Evolutionary conservation across 2,113 vertebrate species (phyloP).

Genomic region (Cavia porcellus): DNA sequence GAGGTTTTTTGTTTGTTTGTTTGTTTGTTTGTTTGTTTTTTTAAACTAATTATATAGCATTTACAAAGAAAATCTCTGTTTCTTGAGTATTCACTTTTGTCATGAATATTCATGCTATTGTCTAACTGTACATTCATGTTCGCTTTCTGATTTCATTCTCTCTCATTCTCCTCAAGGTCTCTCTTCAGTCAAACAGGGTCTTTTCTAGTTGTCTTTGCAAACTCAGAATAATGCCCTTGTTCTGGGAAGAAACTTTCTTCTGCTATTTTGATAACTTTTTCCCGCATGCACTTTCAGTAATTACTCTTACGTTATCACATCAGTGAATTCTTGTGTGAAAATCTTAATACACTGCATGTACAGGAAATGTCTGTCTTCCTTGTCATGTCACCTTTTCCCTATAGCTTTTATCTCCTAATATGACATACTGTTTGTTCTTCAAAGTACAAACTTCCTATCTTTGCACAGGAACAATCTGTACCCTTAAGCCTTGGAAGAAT

Average conservation of each 20-base stretch:
- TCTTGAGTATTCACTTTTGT: neutral
- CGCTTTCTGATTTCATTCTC: neutral
- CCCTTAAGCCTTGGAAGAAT: neutral
- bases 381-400: neutral
- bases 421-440: neutral
- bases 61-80: neutral
- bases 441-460: neutral
- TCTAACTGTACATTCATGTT: neutral
- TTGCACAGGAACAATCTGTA: neutral
- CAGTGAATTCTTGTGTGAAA: neutral
- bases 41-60: neutral
- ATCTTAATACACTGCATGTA: no score
- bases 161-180: neutral
- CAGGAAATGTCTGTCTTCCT: neutral
- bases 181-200: neutral
- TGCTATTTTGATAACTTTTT: neutral
- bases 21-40: no score
- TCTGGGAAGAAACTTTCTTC: neutral
- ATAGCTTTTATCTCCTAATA: neutral
- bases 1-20: no score
- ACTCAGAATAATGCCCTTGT: neutral
- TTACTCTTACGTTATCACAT: neutral
- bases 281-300: no score
- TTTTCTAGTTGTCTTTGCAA: neutral
- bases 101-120: neutral